A percentile compares a stretch with the other conserved stretches of the same genome.
Conservation (phyloP, 1,140 invertebrate species). For the Sycophila sp. region DNA sequence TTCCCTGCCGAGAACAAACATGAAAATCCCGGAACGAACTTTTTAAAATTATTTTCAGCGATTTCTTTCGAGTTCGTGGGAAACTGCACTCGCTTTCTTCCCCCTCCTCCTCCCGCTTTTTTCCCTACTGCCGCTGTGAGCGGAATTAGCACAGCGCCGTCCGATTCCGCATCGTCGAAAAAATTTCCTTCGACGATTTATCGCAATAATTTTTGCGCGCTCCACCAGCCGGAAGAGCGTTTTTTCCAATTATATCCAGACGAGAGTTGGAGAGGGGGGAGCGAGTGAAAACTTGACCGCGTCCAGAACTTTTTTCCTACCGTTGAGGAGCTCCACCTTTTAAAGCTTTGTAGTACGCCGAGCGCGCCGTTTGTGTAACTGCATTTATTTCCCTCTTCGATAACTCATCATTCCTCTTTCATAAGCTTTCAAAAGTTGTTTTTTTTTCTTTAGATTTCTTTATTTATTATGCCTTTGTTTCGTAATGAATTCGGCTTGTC, state of each 20-base stretch:
- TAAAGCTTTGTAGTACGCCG: too few relatives aligned
- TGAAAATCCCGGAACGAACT: not conserved
- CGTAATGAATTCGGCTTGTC: too few relatives aligned
- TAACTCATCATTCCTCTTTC: too few relatives aligned
- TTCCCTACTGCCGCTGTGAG: not conserved
- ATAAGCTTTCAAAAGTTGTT: too few relatives aligned
- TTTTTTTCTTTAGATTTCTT: too few relatives aligned
- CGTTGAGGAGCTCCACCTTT: too few relatives aligned
- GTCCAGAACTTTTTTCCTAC: too few relatives aligned
- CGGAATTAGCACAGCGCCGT: not conserved
- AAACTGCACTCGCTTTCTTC: not conserved
- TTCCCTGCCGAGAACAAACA: not conserved
- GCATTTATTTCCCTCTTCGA: too few relatives aligned
- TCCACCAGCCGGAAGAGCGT: not conserved
- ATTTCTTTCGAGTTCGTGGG: not conserved
- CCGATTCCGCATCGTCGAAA: not conserved
- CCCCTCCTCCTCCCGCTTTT: not conserved
- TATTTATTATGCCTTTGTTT: too few relatives aligned
- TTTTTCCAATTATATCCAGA: not conserved
- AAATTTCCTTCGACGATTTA: constrained; percentile 1
- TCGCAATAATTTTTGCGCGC: not conserved
- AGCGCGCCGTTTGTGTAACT: too few relatives aligned
- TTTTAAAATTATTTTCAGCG: constrained; percentile 23
- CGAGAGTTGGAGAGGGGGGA: not conserved
- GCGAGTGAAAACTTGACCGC: too few relatives aligned